phyloP scores from a whole-genome alignment of 37 sponge, comb jelly and placozoan genomes.

The Geodia barretti region DNA sequence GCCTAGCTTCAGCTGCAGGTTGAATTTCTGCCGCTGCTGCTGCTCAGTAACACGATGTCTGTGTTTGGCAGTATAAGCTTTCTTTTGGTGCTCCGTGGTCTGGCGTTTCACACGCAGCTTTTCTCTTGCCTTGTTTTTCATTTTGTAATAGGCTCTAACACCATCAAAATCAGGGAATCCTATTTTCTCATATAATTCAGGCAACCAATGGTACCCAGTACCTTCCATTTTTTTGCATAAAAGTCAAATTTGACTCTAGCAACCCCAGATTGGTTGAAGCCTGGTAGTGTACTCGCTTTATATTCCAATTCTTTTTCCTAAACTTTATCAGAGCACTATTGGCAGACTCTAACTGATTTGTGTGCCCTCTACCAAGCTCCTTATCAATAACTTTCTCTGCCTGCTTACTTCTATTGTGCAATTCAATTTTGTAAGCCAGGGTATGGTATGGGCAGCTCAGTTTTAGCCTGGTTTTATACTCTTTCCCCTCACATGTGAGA shows the following conservation, averaged over 20 bases:
- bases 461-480: slow-evolving; percentile 3
- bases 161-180: slow-evolving; percentile 10
- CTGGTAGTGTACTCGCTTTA: slow-evolving; percentile 22
- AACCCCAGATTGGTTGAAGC: slow-evolving; percentile 26
- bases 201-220: slow-evolving; percentile 23
- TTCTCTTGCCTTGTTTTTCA: not conserved
- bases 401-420: slow-evolving; percentile 5
- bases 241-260: slow-evolving; percentile 19
- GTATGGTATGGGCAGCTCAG: slow-evolving; percentile 32
- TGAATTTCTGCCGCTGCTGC: not conserved
- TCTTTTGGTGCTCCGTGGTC: not conserved
- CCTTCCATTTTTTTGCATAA: not conserved
- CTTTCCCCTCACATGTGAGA: slow-evolving; percentile 17
- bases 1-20: not conserved
- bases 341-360: slow-evolving; percentile 12
- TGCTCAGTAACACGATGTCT: not conserved
- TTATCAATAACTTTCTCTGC: not conserved
- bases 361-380: slow-evolving; percentile 21
- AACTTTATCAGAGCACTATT: slow-evolving; percentile 26
- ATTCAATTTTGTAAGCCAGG: slow-evolving; percentile 37
- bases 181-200: slow-evolving; percentile 1
- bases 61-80: no score
- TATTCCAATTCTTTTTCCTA: not conserved
- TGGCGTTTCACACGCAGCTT: not conserved
- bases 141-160: not conserved